Evolutionary conservation across 2,113 vertebrate genomes (phyloP), one percentile per base, ranked within the genome.

Genomic region (Hirundichthys speculiger): DNA sequence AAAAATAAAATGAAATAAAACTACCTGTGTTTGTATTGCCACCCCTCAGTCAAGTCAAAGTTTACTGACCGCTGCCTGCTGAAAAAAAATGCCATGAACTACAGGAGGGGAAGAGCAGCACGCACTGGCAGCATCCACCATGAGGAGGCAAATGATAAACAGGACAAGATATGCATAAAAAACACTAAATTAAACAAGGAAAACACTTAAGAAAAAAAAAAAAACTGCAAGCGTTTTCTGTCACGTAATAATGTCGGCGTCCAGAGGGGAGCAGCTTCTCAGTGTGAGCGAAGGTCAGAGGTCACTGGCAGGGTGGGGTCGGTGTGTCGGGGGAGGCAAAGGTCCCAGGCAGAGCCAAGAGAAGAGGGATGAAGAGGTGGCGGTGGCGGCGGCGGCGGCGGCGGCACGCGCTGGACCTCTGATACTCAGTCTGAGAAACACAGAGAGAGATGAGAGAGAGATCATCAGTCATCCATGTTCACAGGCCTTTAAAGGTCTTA

Each of bases 401-500:
- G 71, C 50, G 39, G 64, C 27, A 10, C 15, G 62, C 1, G 46
- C 43, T 30, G 51, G 47, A 48, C 56, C 75, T 75, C 64, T 21
- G 59, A 15, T 7, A 18, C 40, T 87, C 73, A 87, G 75, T 87
- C 87, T 89, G 82, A 19, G 39, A 81, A 5, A 64, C 2, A 62
- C 14, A 22, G 21, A 25, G 2, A 47, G 1, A 27, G 7, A 16
- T 0, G 3, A 7, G 34, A 45, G 12, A 11, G 30, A 34, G 30
- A 34, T 34, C 30, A 34, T 34, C 11, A 34, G 30, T 10, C 30
- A 34, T 3, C 3, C 30, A 34, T 34, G 2, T 34, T 34, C 30
- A 34, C 7, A 34, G 30, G 30, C 11, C 9, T 34, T 7, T 34
- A 34, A 34, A 34, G 11, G 30, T 34, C 30, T n/a, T n/a, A n/a